Evolutionary conservation across 1,140 invertebrate species (phyloP).

Genomic region (Cotesia typhae): DNA sequence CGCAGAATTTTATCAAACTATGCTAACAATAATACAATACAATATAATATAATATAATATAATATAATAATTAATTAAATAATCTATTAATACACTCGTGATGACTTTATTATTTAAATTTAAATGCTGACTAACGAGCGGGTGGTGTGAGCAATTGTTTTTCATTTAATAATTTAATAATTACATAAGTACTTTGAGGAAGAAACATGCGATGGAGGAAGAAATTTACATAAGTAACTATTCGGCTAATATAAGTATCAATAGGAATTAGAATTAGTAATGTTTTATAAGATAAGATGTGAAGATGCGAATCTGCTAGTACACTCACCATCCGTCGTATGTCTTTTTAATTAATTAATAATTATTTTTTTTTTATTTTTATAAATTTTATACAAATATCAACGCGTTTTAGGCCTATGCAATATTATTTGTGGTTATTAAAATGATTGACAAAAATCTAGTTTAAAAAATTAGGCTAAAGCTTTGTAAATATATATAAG

Average conservation of each 20-base stretch:
- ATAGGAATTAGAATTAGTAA: neutral
- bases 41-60: neutral
- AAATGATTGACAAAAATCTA: conserved; percentile 7
- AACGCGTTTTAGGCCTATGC: conserved; percentile 19
- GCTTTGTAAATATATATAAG: conserved; percentile 26
- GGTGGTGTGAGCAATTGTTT: no score
- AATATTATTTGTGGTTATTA: conserved; percentile 2
- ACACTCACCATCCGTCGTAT: conserved; percentile 2
- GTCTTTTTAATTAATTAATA: neutral
- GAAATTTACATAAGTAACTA: neutral
- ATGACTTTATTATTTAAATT: neutral
- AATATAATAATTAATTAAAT: conserved; percentile 14
- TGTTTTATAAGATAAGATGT: neutral
- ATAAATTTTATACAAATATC: neutral
- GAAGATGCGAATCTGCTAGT: conserved; percentile 3
- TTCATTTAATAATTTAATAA: neutral
- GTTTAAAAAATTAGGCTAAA: conserved; percentile 19
- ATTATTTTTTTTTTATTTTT: neutral
- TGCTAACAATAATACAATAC: neutral
- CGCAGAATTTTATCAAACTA: conserved; percentile 17
- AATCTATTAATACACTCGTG: neutral
- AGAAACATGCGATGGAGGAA: neutral
- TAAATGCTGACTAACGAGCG: no score
- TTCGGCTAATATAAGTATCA: no score
- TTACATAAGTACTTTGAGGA: neutral